Evolutionary conservation across 2,113 vertebrate species (phyloP).

Genomic region (Pluvialis apricaria): DNA sequence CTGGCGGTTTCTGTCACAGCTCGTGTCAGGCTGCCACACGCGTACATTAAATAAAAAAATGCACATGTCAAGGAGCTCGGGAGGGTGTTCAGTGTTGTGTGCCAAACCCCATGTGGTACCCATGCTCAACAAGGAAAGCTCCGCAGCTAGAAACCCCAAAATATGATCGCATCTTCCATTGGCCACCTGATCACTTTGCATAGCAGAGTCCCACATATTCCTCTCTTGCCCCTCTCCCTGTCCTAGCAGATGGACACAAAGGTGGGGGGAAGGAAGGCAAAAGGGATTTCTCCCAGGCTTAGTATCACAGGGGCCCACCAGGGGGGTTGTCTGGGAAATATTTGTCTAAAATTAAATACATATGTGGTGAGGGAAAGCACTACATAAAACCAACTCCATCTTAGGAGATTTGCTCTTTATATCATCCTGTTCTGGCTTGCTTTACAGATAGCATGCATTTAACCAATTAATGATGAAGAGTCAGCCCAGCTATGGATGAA

Average conservation of each 20-base stretch:
- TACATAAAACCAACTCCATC: neutral
- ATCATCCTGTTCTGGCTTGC: neutral
- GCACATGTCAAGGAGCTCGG: neutral
- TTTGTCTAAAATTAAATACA: neutral
- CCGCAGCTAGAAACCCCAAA: neutral
- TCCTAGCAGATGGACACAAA: neutral
- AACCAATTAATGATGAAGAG: slow-evolving; percentile 27
- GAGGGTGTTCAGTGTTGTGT: neutral
- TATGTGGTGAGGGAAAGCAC: neutral
- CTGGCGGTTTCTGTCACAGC: neutral
- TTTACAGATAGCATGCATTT: neutral
- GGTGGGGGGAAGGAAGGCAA: neutral
- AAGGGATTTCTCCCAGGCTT: neutral
- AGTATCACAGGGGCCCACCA: neutral
- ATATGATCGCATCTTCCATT: neutral
- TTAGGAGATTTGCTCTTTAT: neutral
- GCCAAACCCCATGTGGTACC: neutral
- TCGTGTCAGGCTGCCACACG: neutral
- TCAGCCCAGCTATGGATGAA: slow-evolving; percentile 28
- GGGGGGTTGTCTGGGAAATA: neutral
- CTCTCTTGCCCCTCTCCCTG: neutral
- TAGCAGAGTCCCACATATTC: neutral
- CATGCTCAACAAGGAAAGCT: neutral
- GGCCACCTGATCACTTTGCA: neutral
- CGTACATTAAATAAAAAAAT: neutral